A percentile compares a stretch with the other conserved stretches of the same genome.
Evolutionary conservation across 2,113 vertebrate genomes (phyloP).

Genomic region (Diphyllodes magnificus): DNA sequence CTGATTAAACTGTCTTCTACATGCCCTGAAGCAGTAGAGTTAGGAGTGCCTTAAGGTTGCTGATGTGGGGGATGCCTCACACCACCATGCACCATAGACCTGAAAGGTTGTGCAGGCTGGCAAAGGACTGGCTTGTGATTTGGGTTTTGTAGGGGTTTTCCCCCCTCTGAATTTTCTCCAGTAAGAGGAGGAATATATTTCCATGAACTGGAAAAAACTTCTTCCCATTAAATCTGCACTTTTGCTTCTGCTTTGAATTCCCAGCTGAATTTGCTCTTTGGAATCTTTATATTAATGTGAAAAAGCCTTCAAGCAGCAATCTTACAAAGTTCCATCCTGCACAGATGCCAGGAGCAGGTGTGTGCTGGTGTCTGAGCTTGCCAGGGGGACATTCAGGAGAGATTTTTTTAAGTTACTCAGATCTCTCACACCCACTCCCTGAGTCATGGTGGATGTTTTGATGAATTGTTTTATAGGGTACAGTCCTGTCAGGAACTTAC

Average conservation of each 20-base stretch:
- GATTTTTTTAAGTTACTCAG: background rate
- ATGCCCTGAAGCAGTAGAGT: background rate
- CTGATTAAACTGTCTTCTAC: background rate
- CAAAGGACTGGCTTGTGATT: background rate
- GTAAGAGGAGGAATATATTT: background rate
- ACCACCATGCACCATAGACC: background rate
- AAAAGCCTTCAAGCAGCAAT: background rate
- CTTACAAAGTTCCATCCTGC: background rate
- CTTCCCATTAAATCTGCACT: background rate
- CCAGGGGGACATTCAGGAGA: background rate
- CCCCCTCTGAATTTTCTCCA: background rate
- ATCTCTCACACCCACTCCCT: background rate
- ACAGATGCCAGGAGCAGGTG: background rate
- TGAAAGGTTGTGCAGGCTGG: background rate
- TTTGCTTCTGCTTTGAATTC: background rate
- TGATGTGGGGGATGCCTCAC: background rate
- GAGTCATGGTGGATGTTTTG: background rate
- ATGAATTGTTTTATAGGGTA: background rate
- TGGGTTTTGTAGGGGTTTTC: accelerated
- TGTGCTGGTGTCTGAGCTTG: background rate
- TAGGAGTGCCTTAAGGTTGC: background rate
- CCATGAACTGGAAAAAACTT: background rate
- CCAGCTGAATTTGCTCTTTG: background rate
- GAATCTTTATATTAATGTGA: background rate
- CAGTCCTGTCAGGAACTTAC: background rate